Evolutionary conservation across 2,797 vertebrate species (phyloP).

Genomic region (Tauraco hartlaubi): DNA sequence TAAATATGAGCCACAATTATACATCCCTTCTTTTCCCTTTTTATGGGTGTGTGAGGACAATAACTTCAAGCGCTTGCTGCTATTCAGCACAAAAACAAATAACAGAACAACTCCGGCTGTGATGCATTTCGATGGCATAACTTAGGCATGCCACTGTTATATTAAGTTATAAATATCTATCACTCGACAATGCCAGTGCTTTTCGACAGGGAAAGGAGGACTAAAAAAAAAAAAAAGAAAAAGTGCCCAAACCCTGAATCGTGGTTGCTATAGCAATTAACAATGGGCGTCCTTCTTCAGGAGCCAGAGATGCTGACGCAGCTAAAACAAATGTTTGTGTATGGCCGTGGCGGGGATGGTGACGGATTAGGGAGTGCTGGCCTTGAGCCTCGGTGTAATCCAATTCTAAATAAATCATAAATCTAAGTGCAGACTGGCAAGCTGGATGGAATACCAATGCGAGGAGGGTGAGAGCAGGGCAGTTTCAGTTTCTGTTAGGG

Average conservation of each 20-base stretch:
- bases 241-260: conserved; percentile 1
- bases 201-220: conserved; percentile 28
- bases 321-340: conserved; percentile 83
- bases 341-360: conserved; percentile 65
- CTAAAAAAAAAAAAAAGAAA: not conserved
- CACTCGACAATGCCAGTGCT: conserved; percentile 69
- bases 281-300: conserved; percentile 58
- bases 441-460: conserved; percentile 66
- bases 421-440: conserved; percentile 69
- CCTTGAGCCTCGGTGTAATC: conserved; percentile 79
- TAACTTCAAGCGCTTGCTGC: conserved; percentile 73
- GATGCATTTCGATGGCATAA: conserved; percentile 71
- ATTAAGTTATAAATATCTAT: conserved; percentile 82
- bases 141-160: conserved; percentile 56
- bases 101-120: conserved; percentile 55
- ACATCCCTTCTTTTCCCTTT: conserved; percentile 38
- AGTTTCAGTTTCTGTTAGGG: conserved; percentile 18
- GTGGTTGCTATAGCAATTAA: conserved; percentile 79
- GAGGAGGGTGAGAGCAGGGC: not conserved
- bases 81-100: conserved; percentile 80
- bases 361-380: conserved; percentile 80
- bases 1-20: conserved; percentile 73
- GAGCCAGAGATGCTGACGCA: conserved; percentile 79
- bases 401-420: conserved; percentile 83
- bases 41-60: conserved; percentile 50